Conservation (phyloP, 2,888 invertebrate species). For the Branchipolynoe longqiensis region DNA sequence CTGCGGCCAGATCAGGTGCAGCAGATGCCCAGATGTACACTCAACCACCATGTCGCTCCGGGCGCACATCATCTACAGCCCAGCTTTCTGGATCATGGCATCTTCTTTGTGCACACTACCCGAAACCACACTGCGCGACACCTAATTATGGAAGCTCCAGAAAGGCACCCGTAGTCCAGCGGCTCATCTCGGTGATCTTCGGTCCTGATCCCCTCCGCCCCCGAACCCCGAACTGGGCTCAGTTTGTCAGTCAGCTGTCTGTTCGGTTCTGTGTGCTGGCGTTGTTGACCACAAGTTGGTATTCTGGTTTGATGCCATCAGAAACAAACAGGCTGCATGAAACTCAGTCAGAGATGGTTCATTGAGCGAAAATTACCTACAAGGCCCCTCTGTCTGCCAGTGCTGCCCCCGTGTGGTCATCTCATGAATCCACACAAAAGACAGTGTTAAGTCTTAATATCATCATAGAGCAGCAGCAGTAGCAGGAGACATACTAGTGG, state of each 20-base stretch:
- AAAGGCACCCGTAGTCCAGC: conserved; percentile 40
- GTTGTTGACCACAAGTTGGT: neutral
- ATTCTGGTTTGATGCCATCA: neutral
- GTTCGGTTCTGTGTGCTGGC: neutral
- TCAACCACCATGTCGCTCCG: too few relatives aligned
- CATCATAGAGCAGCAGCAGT: too few relatives aligned
- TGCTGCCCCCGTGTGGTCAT: neutral
- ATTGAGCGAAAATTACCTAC: conserved; percentile 7
- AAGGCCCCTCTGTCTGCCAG: conserved; percentile 10
- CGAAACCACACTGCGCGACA: too few relatives aligned
- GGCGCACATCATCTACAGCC: too few relatives aligned
- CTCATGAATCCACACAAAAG: neutral
- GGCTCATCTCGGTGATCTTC: neutral
- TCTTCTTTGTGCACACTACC: too few relatives aligned
- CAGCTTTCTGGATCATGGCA: too few relatives aligned
- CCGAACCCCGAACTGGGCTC: neutral
- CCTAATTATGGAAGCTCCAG: conserved; percentile 21
- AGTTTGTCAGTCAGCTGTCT: neutral
- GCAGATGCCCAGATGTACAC: too few relatives aligned
- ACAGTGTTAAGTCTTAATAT: too few relatives aligned
- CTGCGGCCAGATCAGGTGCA: too few relatives aligned
- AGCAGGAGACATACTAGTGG: too few relatives aligned
- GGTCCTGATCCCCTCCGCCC: neutral
- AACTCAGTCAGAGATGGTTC: neutral
- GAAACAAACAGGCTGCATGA: neutral